Evolutionary conservation across 2,888 invertebrate species (phyloP).

Genomic region (Trisateles emortualis): DNA sequence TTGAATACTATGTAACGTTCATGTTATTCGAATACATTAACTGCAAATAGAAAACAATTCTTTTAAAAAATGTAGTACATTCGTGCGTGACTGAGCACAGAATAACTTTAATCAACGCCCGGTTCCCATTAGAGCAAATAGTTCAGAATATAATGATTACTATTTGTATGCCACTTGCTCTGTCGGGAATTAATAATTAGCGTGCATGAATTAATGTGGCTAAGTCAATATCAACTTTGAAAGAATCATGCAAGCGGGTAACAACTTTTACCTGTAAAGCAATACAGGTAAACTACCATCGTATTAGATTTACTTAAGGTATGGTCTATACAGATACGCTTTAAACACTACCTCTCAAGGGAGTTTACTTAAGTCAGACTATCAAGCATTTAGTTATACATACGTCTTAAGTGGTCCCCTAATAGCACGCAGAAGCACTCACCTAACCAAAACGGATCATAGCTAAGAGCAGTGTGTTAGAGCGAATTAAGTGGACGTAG

Average conservation of each 20-base stretch:
- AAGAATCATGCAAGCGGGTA: not conserved
- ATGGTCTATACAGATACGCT: not conserved
- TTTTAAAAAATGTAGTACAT: not conserved
- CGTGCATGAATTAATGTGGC: not conserved
- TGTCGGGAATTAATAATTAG: not conserved
- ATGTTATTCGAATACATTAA: not conserved
- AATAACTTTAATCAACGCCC: constrained; percentile 23
- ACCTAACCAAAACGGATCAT: constrained; percentile 19
- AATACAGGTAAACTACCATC: not conserved
- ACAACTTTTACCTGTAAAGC: not conserved
- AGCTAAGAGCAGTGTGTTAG: constrained; percentile 14
- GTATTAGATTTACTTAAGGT: not conserved
- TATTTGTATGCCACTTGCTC: constrained; percentile 5
- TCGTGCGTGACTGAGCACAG: not conserved
- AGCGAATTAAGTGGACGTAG: constrained; percentile 1
- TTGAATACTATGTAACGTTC: not conserved
- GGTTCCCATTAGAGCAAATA: constrained; percentile 7
- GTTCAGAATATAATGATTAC: constrained; percentile 13
- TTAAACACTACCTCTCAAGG: not conserved
- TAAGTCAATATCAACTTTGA: not conserved
- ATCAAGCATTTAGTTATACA: not conserved
- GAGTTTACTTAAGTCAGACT: not conserved
- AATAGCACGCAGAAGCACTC: not conserved
- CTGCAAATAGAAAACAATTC: not conserved
- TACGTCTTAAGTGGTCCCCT: not conserved